Evolutionary conservation across 2,797 vertebrate species (phyloP).

Genomic region (Lepilemur ruficaudatus): DNA sequence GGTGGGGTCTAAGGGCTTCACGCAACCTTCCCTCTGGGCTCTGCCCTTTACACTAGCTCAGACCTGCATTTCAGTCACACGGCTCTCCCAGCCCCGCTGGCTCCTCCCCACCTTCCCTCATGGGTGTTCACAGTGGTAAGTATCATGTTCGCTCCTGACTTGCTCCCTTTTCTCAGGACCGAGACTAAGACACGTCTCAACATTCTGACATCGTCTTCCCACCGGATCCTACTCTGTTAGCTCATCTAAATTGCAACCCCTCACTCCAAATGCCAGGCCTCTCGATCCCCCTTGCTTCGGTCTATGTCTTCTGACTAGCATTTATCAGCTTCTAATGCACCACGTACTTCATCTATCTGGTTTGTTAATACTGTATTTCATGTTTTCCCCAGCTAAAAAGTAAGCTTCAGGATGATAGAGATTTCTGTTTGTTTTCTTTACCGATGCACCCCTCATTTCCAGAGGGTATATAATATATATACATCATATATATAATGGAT

Average conservation of each 20-base stretch:
- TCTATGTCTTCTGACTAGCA: background rate
- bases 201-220: background rate
- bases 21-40: accelerated
- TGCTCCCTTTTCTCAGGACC: background rate
- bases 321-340: background rate
- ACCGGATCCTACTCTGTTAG: background rate
- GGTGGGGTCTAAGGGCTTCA: background rate
- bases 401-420: background rate
- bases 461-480: too few relatives aligned
- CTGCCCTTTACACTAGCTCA: accelerated
- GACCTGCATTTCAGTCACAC: accelerated
- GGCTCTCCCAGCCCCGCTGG: background rate
- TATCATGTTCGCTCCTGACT: too few relatives aligned
- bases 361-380: background rate
- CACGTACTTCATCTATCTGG: background rate
- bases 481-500: accelerated
- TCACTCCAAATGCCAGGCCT: background rate
- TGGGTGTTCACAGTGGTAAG: accelerated
- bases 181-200: background rate
- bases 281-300: background rate
- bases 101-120: too few relatives aligned
- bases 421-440: background rate
- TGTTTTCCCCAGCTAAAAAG: background rate
- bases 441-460: background rate
- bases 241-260: background rate